Evolutionary conservation across 2,797 vertebrate genomes (phyloP).

Genomic region (Rallus crepitans): DNA sequence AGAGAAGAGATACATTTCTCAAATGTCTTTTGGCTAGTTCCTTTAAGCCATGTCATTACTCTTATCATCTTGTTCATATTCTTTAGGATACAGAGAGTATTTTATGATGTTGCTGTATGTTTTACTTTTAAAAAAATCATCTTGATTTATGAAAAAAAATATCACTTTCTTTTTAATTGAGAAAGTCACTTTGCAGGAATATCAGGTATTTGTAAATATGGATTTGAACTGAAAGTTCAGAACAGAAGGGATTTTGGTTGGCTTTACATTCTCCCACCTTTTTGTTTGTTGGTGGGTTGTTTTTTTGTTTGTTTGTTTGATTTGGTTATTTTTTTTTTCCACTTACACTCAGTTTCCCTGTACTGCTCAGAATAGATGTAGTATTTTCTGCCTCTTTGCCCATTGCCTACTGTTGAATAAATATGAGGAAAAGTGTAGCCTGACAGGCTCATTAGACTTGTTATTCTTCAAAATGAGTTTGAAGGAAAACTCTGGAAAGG

Average conservation of each 20-base stretch:
- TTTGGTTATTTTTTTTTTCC: background rate
- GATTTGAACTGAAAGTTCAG: background rate
- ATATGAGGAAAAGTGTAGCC: background rate
- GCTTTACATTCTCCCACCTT: background rate
- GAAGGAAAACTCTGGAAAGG: background rate
- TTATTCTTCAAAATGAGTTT: background rate
- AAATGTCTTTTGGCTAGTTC: background rate
- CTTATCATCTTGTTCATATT: background rate
- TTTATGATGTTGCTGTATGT: background rate
- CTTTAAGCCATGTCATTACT: slow-evolving; percentile 1
- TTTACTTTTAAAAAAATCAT: background rate
- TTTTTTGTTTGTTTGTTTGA: background rate
- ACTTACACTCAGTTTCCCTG: background rate
- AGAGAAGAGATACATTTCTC: background rate
- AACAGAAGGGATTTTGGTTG: background rate
- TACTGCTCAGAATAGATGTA: background rate
- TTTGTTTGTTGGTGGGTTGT: no score
- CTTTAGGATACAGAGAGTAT: background rate
- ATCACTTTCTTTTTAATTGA: background rate
- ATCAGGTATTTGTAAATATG: background rate
- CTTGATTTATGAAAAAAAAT: background rate
- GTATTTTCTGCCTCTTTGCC: background rate
- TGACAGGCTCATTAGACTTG: background rate
- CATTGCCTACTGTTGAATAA: background rate
- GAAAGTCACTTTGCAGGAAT: background rate